Percentiles rank a stretch among this genome's conserved stretches.
Evolutionary conservation across 2,113 vertebrate species (phyloP).

Genomic region (Scortum barcoo): DNA sequence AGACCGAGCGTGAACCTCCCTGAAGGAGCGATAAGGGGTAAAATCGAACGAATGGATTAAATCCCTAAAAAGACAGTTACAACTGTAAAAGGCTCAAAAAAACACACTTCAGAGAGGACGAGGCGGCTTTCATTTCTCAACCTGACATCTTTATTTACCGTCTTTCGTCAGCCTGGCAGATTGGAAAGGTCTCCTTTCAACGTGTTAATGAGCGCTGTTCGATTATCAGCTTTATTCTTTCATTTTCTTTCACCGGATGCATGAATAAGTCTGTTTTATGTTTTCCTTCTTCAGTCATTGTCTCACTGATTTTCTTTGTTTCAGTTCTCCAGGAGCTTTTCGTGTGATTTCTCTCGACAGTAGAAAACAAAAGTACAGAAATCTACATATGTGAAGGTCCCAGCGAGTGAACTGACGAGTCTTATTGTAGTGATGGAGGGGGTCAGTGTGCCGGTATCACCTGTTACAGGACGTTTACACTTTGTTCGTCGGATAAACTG

Average conservation of each 20-base stretch:
- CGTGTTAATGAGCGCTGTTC: slow-evolving; percentile 61
- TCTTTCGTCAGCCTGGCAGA: slow-evolving; percentile 42
- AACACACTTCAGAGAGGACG: slow-evolving; percentile 61
- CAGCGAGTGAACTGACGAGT: not conserved
- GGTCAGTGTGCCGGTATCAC: too few relatives aligned
- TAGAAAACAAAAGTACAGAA: not conserved
- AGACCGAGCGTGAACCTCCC: slow-evolving; percentile 46
- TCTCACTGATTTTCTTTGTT: slow-evolving; percentile 29
- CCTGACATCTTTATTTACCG: slow-evolving; percentile 66
- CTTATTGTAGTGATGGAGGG: not conserved
- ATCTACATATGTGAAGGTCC: not conserved
- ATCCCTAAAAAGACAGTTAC: slow-evolving; percentile 50
- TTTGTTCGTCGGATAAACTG: too few relatives aligned
- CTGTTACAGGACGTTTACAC: too few relatives aligned
- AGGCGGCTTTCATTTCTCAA: slow-evolving; percentile 63
- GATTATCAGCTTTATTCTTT: slow-evolving; percentile 45
- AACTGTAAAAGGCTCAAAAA: slow-evolving; percentile 49
- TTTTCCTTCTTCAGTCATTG: slow-evolving; percentile 22
- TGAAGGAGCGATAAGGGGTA: slow-evolving; percentile 44
- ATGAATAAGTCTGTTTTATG: slow-evolving; percentile 53
- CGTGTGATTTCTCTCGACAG: not conserved
- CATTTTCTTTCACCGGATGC: slow-evolving; percentile 22
- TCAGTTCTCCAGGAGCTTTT: not conserved
- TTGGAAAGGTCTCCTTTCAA: slow-evolving; percentile 46
- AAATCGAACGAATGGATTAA: slow-evolving; percentile 66